Percentiles rank a stretch among this genome's conserved stretches.
Conservation (phyloP, 2,113 vertebrate species). For the Protomyctophum bolini region DNA sequence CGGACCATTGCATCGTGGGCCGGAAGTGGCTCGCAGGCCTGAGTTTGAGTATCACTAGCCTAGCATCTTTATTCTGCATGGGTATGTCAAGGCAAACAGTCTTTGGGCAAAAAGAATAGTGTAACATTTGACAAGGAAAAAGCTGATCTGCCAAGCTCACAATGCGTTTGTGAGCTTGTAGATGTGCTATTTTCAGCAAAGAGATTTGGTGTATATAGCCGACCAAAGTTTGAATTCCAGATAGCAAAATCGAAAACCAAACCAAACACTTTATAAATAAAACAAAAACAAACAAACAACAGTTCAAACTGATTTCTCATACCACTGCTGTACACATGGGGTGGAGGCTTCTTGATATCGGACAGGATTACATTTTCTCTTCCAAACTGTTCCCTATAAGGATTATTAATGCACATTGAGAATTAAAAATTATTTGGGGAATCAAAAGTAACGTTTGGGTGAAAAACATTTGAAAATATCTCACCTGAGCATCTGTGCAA, state of each 20-base stretch:
- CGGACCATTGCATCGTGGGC: too few species aligned
- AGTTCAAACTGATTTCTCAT: constrained; percentile 23
- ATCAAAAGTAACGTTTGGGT: too few species aligned
- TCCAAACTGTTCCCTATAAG: constrained; percentile 77
- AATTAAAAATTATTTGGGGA: constrained; percentile 1
- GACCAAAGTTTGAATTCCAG: too few species aligned
- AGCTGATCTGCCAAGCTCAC: neutral
- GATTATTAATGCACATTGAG: neutral
- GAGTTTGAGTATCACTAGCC: too few species aligned
- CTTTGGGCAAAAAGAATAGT: neutral
- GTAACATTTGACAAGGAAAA: neutral
- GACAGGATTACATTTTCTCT: constrained; percentile 80
- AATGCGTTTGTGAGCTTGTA: too few species aligned
- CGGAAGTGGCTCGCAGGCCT: too few species aligned
- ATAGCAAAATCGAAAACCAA: too few species aligned
- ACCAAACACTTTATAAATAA: too few species aligned
- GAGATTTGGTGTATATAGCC: too few species aligned
- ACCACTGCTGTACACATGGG: constrained; percentile 73
- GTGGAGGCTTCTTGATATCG: constrained; percentile 79
- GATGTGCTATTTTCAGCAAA: too few species aligned
- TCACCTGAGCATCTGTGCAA: constrained; percentile 78
- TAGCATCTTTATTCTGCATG: too few species aligned
- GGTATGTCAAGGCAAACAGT: neutral
- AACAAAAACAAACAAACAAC: neutral
- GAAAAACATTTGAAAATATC: neutral